A percentile compares a stretch with the other conserved stretches of the same genome.
Conservation (phyloP, 2,888 invertebrate species). For the Coronaproctus castanopsis region DNA sequence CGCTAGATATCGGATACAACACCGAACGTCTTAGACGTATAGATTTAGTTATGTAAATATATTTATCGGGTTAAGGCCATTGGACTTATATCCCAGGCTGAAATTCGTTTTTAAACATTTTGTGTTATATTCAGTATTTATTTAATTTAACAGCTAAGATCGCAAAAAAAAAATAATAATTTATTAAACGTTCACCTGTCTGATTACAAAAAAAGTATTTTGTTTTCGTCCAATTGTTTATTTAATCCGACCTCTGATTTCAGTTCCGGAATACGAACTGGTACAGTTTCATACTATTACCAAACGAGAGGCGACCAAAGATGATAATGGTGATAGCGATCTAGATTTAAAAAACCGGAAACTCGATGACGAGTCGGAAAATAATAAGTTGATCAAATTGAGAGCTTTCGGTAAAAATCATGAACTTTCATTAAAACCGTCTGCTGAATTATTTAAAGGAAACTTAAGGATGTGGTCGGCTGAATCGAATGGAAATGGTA, state of each 20-base stretch:
- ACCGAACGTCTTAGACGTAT: too few species aligned
- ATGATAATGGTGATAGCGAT: slow-evolving; percentile 23
- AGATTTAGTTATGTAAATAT: too few species aligned
- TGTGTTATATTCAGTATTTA: too few species aligned
- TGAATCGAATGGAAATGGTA: slow-evolving; percentile 53
- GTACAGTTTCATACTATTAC: slow-evolving; percentile 44
- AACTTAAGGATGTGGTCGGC: slow-evolving; percentile 66
- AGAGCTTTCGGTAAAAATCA: slow-evolving; percentile 17
- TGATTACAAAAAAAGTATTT: background rate
- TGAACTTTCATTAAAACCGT: slow-evolving; percentile 18
- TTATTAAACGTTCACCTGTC: too few species aligned
- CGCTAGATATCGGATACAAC: too few species aligned
- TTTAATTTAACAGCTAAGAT: too few species aligned
- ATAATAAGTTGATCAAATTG: slow-evolving; percentile 22
- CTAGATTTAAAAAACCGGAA: slow-evolving; percentile 25
- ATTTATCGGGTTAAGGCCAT: too few species aligned
- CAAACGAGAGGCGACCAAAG: slow-evolving; percentile 26
- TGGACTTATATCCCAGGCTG: too few species aligned
- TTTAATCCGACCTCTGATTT: slow-evolving; percentile 14
- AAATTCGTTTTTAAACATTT: too few species aligned
- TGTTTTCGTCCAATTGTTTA: background rate
- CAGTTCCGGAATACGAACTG: slow-evolving; percentile 67
- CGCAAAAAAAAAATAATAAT: too few species aligned
- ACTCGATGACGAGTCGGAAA: too few species aligned
- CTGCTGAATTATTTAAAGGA: slow-evolving; percentile 51